Evolutionary conservation across 2,888 invertebrate genomes (phyloP).

Genomic region (Drosophila monieri): DNA sequence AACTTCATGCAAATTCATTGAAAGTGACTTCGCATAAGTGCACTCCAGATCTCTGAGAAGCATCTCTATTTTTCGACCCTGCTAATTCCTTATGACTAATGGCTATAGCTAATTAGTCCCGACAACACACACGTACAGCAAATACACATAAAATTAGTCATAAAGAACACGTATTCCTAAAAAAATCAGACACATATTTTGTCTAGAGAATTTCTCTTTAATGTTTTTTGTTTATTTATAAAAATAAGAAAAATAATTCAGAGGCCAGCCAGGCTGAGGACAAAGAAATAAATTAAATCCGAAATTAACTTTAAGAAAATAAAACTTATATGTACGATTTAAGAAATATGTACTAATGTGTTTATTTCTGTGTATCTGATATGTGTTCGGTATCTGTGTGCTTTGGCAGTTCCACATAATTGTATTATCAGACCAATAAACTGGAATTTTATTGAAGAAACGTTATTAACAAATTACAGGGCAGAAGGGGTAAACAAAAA

Average conservation of each 20-base stretch:
- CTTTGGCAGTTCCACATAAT: conserved; percentile 35
- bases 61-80: conserved; percentile 13
- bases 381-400: conserved; percentile 4
- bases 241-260: conserved; percentile 4
- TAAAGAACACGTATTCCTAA: conserved; percentile 5
- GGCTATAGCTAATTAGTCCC: conserved; percentile 25
- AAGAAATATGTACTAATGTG: not conserved
- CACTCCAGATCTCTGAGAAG: conserved; percentile 6
- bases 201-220: conserved; percentile 18
- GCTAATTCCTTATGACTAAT: conserved; percentile 42
- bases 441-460: conserved; percentile 42
- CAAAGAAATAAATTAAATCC: conserved; percentile 51
- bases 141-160: conserved; percentile 37
- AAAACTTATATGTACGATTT: conserved; percentile 2
- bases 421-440: conserved; percentile 43
- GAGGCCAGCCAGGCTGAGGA: conserved; percentile 34
- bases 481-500: conserved; percentile 24
- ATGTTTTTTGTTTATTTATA: conserved; percentile 37
- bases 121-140: conserved; percentile 13
- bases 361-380: not conserved
- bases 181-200: conserved; percentile 17
- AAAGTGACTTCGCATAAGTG: conserved; percentile 10
- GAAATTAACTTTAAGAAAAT: conserved; percentile 12
- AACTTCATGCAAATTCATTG: conserved; percentile 21
- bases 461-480: conserved; percentile 41